Evolutionary conservation across 2,888 invertebrate genomes (phyloP), one percentile per base, ranked within the genome.

Genomic region (Xylocampa areola): DNA sequence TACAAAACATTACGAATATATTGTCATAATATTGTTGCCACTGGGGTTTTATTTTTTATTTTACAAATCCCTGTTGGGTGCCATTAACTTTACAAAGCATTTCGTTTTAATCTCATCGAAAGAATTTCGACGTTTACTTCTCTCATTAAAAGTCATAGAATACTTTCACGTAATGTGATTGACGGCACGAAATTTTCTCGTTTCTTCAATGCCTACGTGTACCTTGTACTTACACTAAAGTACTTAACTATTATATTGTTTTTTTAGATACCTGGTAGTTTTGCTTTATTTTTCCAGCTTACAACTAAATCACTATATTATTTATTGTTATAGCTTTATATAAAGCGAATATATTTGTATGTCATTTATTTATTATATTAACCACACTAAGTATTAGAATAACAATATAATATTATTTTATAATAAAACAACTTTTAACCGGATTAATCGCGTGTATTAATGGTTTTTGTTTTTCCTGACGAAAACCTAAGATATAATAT

Each of bases 131-230:
- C 39, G 16, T 48, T 60, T 55, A 47, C 25, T 53, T 57, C 21
- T 47, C 52, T 60, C 54, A 73, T 73, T 73, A 70, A 65, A 70
- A 70, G 47, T 64, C 59, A 55, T 64, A 45, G 44, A 55, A 73
- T 70, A 7, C 59, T 29, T 73, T 21, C 43, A 68, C 50, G 64
- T 59, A 43, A 65, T 49, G 23, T 68, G 45, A 68, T 68, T 39
- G 68, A 65, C 51, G 40, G 27, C 14, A 51, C 44, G 41, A 17
- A 47, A 48, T 51, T 30, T 16, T 17, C 21, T 11, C 16, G 11
- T 49, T 50, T 39, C 4, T 51, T 36, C 19, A 48, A 43, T 48
- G 21, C 5, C 10, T n/a, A 16, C n/a, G n/a, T n/a, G n/a, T n/a
- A n/a, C n/a, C n/a, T n/a, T n/a, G n/a, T n/a, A n/a, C n/a, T n/a